phyloP scores from a whole-genome alignment of 2,797 vertebrate species.

The Adelosebastes latens region DNA sequence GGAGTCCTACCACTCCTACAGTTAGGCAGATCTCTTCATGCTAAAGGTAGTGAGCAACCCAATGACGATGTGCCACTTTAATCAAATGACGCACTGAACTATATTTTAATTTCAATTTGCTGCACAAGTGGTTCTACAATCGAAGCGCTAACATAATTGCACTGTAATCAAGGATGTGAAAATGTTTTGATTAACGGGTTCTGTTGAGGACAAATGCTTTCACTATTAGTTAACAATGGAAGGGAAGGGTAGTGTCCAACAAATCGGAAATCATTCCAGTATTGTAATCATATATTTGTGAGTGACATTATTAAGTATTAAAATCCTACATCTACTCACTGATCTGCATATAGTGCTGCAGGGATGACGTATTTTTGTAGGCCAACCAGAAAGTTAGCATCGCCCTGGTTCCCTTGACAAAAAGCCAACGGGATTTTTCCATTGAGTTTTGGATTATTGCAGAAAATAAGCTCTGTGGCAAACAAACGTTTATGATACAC shows the following conservation, averaged over 20 bases:
- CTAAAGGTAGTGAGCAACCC: slow-evolving; percentile 26
- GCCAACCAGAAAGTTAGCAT: neutral
- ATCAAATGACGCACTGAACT: slow-evolving; percentile 29
- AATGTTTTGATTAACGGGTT: slow-evolving; percentile 2
- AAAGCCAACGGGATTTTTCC: neutral
- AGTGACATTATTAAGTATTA: neutral
- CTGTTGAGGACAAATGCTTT: neutral
- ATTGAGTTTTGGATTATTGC: neutral
- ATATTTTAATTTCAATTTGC: slow-evolving; percentile 34
- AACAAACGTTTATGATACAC: neutral
- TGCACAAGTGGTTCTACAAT: slow-evolving; percentile 16
- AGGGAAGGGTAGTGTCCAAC: too few relatives aligned
- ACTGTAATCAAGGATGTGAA: slow-evolving; percentile 15
- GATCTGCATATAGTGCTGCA: neutral
- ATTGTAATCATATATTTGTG: neutral
- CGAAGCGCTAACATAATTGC: neutral
- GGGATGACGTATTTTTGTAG: neutral
- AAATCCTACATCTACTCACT: neutral
- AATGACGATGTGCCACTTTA: slow-evolving; percentile 13
- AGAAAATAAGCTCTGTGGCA: neutral
- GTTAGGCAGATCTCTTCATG: slow-evolving; percentile 7
- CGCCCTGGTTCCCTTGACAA: accelerated
- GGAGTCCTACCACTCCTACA: slow-evolving; percentile 21
- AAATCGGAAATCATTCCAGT: neutral
- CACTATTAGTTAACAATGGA: neutral